Evolutionary conservation across 2,888 invertebrate genomes (phyloP).

Genomic region (Sesamia inferens): DNA sequence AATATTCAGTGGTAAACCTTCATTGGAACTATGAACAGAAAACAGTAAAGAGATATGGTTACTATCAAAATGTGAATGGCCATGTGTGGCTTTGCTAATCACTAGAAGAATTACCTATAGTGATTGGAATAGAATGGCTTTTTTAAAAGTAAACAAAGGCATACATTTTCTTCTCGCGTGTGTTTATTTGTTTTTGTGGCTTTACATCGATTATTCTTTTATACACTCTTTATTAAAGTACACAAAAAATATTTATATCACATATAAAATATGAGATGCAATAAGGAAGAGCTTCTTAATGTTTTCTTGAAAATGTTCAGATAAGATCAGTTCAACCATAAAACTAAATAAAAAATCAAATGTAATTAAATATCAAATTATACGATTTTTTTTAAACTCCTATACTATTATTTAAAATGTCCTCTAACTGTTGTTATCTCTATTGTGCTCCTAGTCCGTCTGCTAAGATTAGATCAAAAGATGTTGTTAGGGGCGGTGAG

Average conservation of each 20-base stretch:
- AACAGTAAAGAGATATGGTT: conserved; percentile 29
- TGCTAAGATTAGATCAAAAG: conserved; percentile 41
- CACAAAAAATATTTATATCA: not conserved
- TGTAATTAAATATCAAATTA: not conserved
- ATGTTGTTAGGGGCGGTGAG: conserved; percentile 17
- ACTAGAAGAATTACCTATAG: conserved; percentile 11
- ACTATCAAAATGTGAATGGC: conserved; percentile 4
- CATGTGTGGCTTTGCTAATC: conserved; percentile 5
- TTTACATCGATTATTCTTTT: not conserved
- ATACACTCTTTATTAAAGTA: not conserved
- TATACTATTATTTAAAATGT: conserved; percentile 3
- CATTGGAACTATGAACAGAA: conserved; percentile 19
- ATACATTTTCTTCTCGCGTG: not conserved
- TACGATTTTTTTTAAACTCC: too few species aligned
- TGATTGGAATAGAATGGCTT: conserved; percentile 3
- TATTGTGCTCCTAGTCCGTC: conserved; percentile 30
- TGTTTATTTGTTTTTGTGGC: conserved; percentile 1
- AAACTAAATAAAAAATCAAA: too few species aligned
- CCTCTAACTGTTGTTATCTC: conserved; percentile 36
- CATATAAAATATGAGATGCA: not conserved
- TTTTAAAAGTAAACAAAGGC: not conserved
- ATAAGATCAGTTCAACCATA: not conserved
- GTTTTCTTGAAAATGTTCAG: not conserved
- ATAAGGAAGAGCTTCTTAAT: conserved; percentile 5
- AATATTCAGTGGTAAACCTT: conserved; percentile 9